phyloP scores from a whole-genome alignment of 2,888 invertebrate species.

The Drosophila neonasuta region DNA sequence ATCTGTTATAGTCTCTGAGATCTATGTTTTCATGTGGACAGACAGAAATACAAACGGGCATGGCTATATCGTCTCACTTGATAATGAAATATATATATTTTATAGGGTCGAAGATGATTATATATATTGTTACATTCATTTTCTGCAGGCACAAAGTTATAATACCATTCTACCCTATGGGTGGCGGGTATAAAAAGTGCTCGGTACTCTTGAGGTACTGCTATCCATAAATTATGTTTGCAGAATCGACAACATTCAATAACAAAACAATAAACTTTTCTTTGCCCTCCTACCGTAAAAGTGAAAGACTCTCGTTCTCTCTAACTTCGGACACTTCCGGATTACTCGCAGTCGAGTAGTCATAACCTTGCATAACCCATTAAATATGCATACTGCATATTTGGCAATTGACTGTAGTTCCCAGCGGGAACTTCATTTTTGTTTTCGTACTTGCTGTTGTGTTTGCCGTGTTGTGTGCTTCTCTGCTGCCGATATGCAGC shows the following conservation, averaged over 20 bases:
- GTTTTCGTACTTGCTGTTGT: slow-evolving; percentile 26
- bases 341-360: neutral
- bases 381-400: slow-evolving; percentile 44
- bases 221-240: neutral
- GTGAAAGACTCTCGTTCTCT: neutral
- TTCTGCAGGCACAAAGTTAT: too few species aligned
- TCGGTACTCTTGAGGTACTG: neutral
- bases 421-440: slow-evolving; percentile 19
- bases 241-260: neutral
- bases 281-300: neutral
- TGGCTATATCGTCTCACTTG: too few species aligned
- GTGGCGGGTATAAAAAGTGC: neutral
- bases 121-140: too few species aligned
- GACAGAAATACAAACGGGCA: too few species aligned
- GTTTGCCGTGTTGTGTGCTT: slow-evolving; percentile 1
- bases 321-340: neutral
- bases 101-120: too few species aligned
- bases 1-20: too few species aligned
- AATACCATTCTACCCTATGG: too few species aligned
- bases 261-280: neutral
- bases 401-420: slow-evolving; percentile 14
- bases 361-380: slow-evolving; percentile 28
- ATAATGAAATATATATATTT: too few species aligned
- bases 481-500: slow-evolving; percentile 29
- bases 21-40: too few species aligned